Base-by-base conservation (phyloP, 2,888 invertebrate genomes). In the Sphaerolaimus hirsutus region DNA sequence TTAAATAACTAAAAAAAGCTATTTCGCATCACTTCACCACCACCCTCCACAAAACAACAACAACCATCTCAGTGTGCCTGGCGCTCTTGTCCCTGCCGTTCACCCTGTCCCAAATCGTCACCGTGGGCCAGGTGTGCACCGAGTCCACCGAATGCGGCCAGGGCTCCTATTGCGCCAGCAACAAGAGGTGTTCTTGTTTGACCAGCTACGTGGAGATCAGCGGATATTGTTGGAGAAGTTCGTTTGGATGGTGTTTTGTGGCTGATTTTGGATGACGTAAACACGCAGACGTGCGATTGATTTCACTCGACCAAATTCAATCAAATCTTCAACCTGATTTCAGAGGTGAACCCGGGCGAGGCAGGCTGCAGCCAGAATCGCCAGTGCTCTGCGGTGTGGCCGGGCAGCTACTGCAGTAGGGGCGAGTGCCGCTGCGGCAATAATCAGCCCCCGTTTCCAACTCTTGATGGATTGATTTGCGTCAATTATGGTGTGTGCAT, bases 271-370 rank as follows among this genome's bases (percentile, higher is more conserved):
- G 5, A 17, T n/a, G n/a, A 12, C 10, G 7, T 32, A 7, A 32
- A 32, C 7, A 32, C 17, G 32, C 17, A 32, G 7, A 12, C 17
- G 32, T 17, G 32, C 32, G 32, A 32, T 32, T 7, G 10, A 32
- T 32, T 32, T n/a, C n/a, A n/a, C n/a, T n/a, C n/a, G n/a, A n/a
- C n/a, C n/a, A n/a, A 29, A 7, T 29, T 29, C 10, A 7, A 29
- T 14, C 14, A 29, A 7, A 14, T 29, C 7, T 19, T 36, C 7
- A 3, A 17, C 23, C n/a, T 10, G 7, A 21, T 45, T 53, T 43
- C 49, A 60, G 60, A 60, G 49, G 58, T 61, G 48, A 59, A 60
- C 45, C 60, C 60, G 14, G 60, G 59, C 47, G 59, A 60, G 49
- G 57, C 58, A 17, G 60, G 60, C 22, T 60, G 60, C 46, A 58